These are phyloP conservation scores for Sepioteuthis lessoniana DNA, from an alignment of 2,888 invertebrate species.

Conservation along the genomic window DNA sequence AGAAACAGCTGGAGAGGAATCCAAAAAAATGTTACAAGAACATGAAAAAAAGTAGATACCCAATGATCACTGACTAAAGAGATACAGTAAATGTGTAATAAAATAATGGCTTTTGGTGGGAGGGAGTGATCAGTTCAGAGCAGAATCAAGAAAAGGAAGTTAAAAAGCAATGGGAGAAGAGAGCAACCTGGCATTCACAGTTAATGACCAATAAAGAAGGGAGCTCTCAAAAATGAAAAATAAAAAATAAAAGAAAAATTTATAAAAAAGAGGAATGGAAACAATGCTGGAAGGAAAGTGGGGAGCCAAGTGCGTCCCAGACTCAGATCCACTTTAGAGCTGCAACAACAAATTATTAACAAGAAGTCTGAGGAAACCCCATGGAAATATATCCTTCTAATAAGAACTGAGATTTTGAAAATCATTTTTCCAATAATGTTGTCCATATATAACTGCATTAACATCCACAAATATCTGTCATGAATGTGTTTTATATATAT, in stretches of 20 bases:
- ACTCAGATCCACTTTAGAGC: background rate
- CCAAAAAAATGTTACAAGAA: background rate
- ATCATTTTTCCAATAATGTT: background rate
- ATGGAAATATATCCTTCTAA: background rate
- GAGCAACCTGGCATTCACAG: background rate
- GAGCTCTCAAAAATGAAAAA: background rate
- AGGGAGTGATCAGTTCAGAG: background rate
- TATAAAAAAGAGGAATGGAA: background rate
- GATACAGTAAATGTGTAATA: background rate
- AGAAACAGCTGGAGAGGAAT: background rate
- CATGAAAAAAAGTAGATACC: background rate
- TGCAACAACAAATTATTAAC: background rate
- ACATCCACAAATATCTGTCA: background rate
- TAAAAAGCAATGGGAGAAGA: background rate
- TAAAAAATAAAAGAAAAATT: no score
- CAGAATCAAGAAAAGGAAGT: background rate
- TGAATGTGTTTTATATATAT: background rate
- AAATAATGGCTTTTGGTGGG: background rate
- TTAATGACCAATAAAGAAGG: background rate
- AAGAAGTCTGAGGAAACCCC: background rate
- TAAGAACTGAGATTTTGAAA: background rate
- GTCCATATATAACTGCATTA: background rate
- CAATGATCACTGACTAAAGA: background rate
- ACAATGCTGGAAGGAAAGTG: background rate
- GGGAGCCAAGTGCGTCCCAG: background rate